Evolutionary conservation across 2,113 vertebrate genomes (phyloP).

Genomic region (Zosterops hypoxanthus): DNA sequence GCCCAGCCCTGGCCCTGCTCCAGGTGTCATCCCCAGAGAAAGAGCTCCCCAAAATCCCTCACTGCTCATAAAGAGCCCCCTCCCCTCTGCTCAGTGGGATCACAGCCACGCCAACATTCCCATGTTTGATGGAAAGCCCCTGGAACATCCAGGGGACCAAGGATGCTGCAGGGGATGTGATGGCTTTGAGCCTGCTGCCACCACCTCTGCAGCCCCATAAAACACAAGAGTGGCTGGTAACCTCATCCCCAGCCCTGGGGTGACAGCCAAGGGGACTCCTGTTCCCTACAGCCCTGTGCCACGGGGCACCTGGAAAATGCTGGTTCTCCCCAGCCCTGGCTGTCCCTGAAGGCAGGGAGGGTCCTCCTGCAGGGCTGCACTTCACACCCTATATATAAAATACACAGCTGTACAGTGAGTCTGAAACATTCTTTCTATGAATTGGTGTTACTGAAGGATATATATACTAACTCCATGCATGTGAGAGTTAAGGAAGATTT

Average conservation of each 20-base stretch:
- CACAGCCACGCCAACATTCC: background rate
- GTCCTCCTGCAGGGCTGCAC: background rate
- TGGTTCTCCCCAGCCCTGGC: background rate
- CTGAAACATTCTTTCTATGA: background rate
- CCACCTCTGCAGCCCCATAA: background rate
- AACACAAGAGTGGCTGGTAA: fast-evolving
- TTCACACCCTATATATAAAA: slow-evolving; percentile 17
- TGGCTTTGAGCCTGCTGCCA: background rate
- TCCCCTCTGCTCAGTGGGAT: fast-evolving
- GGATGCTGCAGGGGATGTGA: background rate
- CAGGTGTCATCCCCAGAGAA: fast-evolving
- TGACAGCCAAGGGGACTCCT: fast-evolving
- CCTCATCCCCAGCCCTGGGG: background rate
- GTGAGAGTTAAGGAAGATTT: slow-evolving; percentile 14
- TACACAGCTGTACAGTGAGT: background rate
- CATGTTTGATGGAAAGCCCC: background rate
- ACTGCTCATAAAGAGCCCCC: fast-evolving
- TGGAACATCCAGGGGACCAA: background rate
- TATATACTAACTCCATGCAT: background rate
- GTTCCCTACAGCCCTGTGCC: background rate
- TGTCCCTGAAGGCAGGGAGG: background rate
- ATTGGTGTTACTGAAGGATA: background rate
- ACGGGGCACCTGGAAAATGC: background rate
- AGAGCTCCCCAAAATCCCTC: fast-evolving
- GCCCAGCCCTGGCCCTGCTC: fast-evolving